Evolutionary conservation across 2,113 vertebrate genomes (phyloP).

Genomic region (Forbesichthys agassizii): DNA sequence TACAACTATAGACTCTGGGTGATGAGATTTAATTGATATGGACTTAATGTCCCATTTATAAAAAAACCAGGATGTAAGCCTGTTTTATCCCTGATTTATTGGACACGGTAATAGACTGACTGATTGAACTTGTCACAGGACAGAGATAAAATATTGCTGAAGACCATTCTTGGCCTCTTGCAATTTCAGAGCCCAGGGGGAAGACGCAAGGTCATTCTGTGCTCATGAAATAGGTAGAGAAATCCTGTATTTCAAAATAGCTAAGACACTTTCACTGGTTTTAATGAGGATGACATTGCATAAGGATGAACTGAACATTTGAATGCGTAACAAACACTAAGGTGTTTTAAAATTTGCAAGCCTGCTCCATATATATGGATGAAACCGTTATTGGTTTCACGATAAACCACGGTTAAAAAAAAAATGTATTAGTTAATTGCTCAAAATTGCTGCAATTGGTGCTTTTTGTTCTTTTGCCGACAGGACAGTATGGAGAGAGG

Average conservation of each 20-base stretch:
- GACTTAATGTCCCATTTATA: conserved; percentile 63
- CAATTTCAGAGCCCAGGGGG: conserved; percentile 47
- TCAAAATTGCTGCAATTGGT: no score
- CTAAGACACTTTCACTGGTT: background rate
- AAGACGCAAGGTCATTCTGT: conserved; percentile 67
- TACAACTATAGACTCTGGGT: conserved; percentile 37
- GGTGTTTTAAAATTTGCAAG: background rate
- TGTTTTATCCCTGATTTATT: conserved; percentile 70
- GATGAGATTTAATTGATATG: conserved; percentile 61
- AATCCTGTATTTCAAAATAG: conserved; percentile 3
- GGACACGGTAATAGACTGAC: conserved; percentile 72
- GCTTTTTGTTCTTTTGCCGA: no score
- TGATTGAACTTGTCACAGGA: conserved; percentile 76
- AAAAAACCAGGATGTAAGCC: conserved; percentile 47
- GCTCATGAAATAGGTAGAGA: conserved; percentile 45
- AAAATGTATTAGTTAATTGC: no score
- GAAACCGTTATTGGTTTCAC: no score
- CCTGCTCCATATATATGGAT: no score
- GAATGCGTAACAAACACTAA: no score
- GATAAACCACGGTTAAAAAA: no score
- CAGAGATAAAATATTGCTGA: conserved; percentile 68
- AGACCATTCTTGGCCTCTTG: conserved; percentile 66
- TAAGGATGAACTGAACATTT: background rate
- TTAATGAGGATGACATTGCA: background rate
- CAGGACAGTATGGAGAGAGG: no score